These are phyloP conservation scores for Callipepla squamata DNA, from an alignment of 2,113 vertebrate genomes.

Conservation along the genomic window DNA sequence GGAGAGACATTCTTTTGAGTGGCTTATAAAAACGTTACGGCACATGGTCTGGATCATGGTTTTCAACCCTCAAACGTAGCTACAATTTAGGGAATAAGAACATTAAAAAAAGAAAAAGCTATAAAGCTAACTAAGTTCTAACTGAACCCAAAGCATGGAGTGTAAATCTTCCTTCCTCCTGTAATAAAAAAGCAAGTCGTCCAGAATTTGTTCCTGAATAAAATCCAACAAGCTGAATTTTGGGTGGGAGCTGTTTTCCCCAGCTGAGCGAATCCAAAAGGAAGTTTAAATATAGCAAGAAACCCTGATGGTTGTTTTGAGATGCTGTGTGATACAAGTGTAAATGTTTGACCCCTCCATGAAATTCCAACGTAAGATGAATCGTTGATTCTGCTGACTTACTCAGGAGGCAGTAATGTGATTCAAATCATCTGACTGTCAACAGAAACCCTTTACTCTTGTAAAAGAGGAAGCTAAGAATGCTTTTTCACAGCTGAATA, in stretches of 20 bases:
- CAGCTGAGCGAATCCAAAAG: neutral
- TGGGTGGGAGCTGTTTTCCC: neutral
- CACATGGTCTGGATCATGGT: neutral
- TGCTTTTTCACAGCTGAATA: neutral
- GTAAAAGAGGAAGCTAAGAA: slow-evolving; percentile 23
- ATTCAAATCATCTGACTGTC: slow-evolving; percentile 36
- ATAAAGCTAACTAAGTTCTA: neutral
- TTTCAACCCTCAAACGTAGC: neutral
- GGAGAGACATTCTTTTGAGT: neutral
- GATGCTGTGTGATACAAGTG: neutral
- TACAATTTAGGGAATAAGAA: neutral
- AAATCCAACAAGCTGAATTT: neutral
- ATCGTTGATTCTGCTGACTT: neutral
- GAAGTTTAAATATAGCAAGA: slow-evolving; percentile 1
- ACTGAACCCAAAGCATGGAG: neutral
- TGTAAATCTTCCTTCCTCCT: neutral
- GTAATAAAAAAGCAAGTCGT: neutral
- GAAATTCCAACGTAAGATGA: neutral
- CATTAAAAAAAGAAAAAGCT: neutral
- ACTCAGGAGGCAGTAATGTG: slow-evolving; percentile 22
- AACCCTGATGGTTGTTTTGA: neutral
- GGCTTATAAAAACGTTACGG: neutral
- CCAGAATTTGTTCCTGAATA: neutral
- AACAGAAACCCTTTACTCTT: neutral
- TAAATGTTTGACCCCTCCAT: slow-evolving; percentile 29